Percentiles rank a stretch among this genome's conserved stretches.
Evolutionary conservation across 2,113 vertebrate genomes (phyloP).

Genomic region (Hippocampus mohnikei): DNA sequence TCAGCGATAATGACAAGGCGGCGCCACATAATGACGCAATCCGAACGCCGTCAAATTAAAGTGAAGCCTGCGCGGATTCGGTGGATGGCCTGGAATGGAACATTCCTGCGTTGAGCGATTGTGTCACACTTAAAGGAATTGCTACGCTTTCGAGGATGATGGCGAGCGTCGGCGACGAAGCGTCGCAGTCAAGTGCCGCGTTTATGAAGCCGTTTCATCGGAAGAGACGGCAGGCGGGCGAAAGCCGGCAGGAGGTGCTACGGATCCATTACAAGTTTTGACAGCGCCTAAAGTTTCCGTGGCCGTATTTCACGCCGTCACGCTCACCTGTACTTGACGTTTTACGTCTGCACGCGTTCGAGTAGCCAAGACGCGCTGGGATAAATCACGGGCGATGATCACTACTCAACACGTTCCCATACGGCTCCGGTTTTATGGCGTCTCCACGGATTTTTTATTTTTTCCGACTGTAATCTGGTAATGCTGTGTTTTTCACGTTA

Average conservation of each 20-base stretch:
- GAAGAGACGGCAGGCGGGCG: slow-evolving; percentile 27
- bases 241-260: slow-evolving; percentile 47
- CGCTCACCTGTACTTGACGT: slow-evolving; percentile 57
- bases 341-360: slow-evolving; percentile 9
- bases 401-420: slow-evolving; percentile 69
- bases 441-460: slow-evolving; percentile 54
- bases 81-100: neutral
- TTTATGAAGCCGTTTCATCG: slow-evolving; percentile 30
- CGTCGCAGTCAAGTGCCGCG: neutral
- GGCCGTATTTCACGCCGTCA: slow-evolving; percentile 60
- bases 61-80: neutral
- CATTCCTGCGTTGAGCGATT: slow-evolving; percentile 65
- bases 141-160: slow-evolving; percentile 47
- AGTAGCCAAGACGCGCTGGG: slow-evolving; percentile 42
- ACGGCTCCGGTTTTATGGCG: slow-evolving; percentile 75
- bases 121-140: slow-evolving; percentile 74
- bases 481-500: no score
- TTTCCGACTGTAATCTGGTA: slow-evolving; percentile 8
- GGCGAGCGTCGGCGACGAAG: slow-evolving; percentile 6
- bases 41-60: neutral
- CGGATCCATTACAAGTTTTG: slow-evolving; percentile 51
- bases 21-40: slow-evolving; percentile 30
- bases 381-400: slow-evolving; percentile 69
- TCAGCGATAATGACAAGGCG: slow-evolving; percentile 74
- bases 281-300: slow-evolving; percentile 57